Conservation (phyloP, 1,140 invertebrate species). For the Papilio xuthus region DNA sequence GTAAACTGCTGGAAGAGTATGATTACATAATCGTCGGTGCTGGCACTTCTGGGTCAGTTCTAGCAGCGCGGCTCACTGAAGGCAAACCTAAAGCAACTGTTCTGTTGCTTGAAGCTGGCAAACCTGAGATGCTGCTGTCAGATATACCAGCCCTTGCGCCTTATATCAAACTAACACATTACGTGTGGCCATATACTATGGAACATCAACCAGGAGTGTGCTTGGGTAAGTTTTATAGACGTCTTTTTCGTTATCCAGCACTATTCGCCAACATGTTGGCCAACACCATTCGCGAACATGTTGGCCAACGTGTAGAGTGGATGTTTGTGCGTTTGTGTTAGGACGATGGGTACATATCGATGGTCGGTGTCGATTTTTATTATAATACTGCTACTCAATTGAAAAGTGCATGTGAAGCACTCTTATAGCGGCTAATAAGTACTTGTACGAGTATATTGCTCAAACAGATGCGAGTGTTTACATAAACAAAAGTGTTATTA, state of each 20-base stretch:
- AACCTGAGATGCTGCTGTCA: conserved; percentile 89
- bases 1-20: conserved; percentile 81
- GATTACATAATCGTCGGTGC: conserved; percentile 93
- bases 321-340: too few relatives aligned
- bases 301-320: too few relatives aligned
- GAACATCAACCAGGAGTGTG: conserved; percentile 82
- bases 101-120: conserved; percentile 91
- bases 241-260: not conserved
- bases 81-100: conserved; percentile 87
- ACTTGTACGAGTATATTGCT: not conserved
- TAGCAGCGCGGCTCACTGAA: conserved; percentile 93
- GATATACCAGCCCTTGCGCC: conserved; percentile 88
- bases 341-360: too few relatives aligned
- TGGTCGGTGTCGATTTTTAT: not conserved
- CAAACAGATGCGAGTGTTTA: not conserved
- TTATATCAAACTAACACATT: conserved; percentile 87
- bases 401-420: not conserved
- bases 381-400: not conserved
- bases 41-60: conserved; percentile 93
- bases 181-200: conserved; percentile 96
- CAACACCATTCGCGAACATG: not conserved
- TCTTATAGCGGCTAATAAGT: not conserved
- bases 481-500: not conserved
- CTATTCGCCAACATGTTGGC: not conserved
- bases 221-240: conserved; percentile 53